Evolutionary conservation across 2,797 vertebrate species (phyloP), one percentile per base, ranked within the genome.

Genomic region (Paratrypauchen microcephalus): DNA sequence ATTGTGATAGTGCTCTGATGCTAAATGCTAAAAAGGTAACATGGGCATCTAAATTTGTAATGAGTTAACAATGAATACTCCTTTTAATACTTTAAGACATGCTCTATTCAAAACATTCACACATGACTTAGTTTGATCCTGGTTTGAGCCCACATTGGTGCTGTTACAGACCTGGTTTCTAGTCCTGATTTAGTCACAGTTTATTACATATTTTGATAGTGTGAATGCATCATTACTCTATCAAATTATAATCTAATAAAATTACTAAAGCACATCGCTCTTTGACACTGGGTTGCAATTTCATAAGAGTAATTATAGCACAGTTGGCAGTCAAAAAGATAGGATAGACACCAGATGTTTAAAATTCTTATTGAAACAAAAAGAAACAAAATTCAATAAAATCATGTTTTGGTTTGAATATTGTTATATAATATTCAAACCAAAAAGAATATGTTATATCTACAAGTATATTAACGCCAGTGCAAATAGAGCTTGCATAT

Each of bases 401-500:
- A n/a, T n/a, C n/a, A n/a, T 26, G 24, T 26, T 26, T 26, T 26
- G 24, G 24, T 26, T 26, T 26, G 24, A 26, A 26, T 26, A 26
- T 26, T 26, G 1, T 19, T 50, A 18, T 50, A 52, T n/a, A 6
- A 18, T 19, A 19, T 52, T 26, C 5, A 12, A 24, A 56, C 11
- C 5, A 23, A 13, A 55, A 11, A 24, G 21, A 56, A 23, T 23
- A 56, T 24, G 2, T 24, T 4, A 9, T 12, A 0, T 57, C 58
- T 61, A 60, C 28, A 24, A 70, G 41, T 67, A n/a, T 66, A 65
- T 48, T 54, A 7, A 9, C 32, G 12, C 58, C 9, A 19, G 64
- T 64, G 32, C 73, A 56, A 77, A 74, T 18, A 76, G 16, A 69
- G 26, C 47, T 48, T 41, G 60, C 63, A 39, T 60, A 77, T 85